These are phyloP conservation scores for Drosophila recens DNA, from an alignment of 2,888 invertebrate genomes.

Conservation along the genomic window DNA sequence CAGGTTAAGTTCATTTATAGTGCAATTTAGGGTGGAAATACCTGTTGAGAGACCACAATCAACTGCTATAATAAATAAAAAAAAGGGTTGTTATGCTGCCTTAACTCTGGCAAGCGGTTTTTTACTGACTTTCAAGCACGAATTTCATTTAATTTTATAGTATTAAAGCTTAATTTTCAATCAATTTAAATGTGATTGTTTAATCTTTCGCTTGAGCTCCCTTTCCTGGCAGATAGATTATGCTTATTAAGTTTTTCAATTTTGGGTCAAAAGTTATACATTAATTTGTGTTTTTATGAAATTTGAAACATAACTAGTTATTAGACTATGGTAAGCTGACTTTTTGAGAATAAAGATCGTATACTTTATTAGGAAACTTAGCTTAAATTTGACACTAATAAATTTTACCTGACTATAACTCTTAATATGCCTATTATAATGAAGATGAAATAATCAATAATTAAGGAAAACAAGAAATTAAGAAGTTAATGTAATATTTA, in stretches of 20 bases:
- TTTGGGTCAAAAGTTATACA: neutral
- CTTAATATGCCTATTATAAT: neutral
- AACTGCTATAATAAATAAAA: conserved; percentile 2
- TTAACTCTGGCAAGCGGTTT: neutral
- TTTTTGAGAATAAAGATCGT: too few species aligned
- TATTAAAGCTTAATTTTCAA: conserved; percentile 10
- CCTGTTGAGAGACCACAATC: conserved; percentile 32
- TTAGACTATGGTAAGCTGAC: too few species aligned
- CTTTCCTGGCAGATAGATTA: neutral
- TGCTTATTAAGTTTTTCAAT: conserved; percentile 1
- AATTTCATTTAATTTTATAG: conserved; percentile 9
- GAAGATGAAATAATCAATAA: too few species aligned
- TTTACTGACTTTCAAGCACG: neutral
- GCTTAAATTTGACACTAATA: too few species aligned
- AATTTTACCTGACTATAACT: neutral
- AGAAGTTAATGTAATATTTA: too few species aligned
- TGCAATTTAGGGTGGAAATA: conserved; percentile 37
- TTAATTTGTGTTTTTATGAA: neutral
- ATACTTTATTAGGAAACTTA: too few species aligned
- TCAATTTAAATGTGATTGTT: conserved; percentile 3
- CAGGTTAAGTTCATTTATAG: conserved; percentile 35
- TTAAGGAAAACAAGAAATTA: too few species aligned
- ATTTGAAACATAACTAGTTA: neutral
- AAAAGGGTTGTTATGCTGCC: conserved; percentile 24
- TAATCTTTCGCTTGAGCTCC: conserved; percentile 3